Base-by-base conservation (phyloP, 2,888 invertebrate species). In the Machimus rusticus region DNA sequence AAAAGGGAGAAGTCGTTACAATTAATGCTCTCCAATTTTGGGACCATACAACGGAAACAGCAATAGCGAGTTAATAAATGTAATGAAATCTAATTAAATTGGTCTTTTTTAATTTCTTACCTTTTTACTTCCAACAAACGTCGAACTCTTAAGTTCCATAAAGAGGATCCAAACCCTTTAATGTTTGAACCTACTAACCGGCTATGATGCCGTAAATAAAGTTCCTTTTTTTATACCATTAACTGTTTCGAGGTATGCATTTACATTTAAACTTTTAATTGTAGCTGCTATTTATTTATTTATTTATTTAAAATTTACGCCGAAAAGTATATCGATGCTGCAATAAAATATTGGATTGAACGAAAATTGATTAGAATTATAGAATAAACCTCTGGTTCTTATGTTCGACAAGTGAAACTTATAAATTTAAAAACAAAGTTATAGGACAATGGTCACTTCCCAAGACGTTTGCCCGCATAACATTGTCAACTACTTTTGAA, bases 371-470 rank as follows among this genome's bases (percentile, higher is more conserved):
- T 66, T 66, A 19, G 28, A 3, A 28, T 66, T 66, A 12, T 12
- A 12, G 1, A 19, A 57, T 57, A 23, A 9, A 79, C 55, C 28
- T 28, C 55, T 76, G 2, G 23, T 57, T 57, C 19, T 19, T 9
- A 57, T 57, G 19, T 57, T 23, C 2, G 19, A 19, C 66, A 9
- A 57, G 43, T 28, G 86, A 86, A 88, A 87, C 16, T 91, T 92
- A 92, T 88, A 92, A 89, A 90, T 96, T 94, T 84, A 97, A 91
- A 91, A 96, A 96, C 77, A 98, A 93, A 57, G 96, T 94, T 89
- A 99, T 94, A 0, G 99, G 99, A 91, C 99, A 99, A 93, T 99
- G 99, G 92, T 99, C 99, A 91, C 98, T 99, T 57, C 99, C 99
- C 91, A 95, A 95, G 5, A 99, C 96, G 89, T 96, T 93, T 87